phyloP scores from a whole-genome alignment of 2,888 invertebrate genomes.

The Portevinia maculata region DNA sequence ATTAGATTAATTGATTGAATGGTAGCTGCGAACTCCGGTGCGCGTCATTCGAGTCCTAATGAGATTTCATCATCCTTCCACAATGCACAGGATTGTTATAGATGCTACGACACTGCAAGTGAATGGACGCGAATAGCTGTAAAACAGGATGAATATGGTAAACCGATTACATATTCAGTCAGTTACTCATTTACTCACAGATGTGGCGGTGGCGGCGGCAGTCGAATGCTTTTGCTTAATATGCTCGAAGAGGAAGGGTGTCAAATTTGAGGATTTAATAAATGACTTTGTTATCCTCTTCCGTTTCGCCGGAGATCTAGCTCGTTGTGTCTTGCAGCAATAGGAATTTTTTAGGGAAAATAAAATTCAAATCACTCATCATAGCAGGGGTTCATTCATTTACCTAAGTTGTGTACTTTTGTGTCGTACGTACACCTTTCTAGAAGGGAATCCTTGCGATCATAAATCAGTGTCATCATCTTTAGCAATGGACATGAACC shows the following conservation, averaged over 20 bases:
- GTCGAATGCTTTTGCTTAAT: constrained; percentile 34
- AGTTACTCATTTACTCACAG: constrained; percentile 54
- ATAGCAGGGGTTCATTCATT: constrained; percentile 65
- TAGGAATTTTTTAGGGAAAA: constrained; percentile 50
- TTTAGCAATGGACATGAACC: constrained; percentile 49
- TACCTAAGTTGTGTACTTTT: constrained; percentile 13
- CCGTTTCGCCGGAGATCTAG: constrained; percentile 2
- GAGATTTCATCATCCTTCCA: constrained; percentile 63
- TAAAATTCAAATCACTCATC: constrained; percentile 73
- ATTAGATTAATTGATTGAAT: constrained; percentile 74
- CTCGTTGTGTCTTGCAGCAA: constrained; percentile 18
- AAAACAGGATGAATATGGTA: constrained; percentile 71
- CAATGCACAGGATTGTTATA: constrained; percentile 36
- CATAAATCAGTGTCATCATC: constrained; percentile 73
- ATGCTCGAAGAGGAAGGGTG: constrained; percentile 61
- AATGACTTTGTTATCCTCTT: constrained; percentile 72
- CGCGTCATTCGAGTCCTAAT: constrained; percentile 48
- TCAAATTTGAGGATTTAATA: constrained; percentile 72
- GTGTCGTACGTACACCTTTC: constrained; percentile 13
- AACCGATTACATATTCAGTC: constrained; percentile 68
- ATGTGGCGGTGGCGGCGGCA: constrained; percentile 31
- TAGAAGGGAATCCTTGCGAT: constrained; percentile 30
- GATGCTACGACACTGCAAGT: constrained; percentile 30
- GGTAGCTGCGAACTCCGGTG: constrained; percentile 44
- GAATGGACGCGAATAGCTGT: constrained; percentile 67